phyloP scores from a whole-genome alignment of 2,113 vertebrate genomes.

The Okapia johnstoni region DNA sequence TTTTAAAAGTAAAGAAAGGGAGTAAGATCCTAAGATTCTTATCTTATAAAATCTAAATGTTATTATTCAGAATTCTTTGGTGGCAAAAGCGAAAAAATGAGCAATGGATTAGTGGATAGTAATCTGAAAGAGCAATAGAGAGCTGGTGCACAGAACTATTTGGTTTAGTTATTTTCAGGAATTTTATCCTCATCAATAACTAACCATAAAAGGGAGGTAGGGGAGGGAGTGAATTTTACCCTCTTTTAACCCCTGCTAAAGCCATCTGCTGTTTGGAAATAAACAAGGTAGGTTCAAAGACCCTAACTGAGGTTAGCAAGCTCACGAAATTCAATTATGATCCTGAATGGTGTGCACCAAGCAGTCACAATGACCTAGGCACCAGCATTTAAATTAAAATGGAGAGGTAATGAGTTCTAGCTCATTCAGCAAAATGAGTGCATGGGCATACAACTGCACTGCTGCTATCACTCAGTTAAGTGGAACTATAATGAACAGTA shows the following conservation, averaged over 20 bases:
- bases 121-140: not conserved
- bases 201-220: not conserved
- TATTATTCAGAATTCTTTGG: not conserved
- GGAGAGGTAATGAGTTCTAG: not conserved
- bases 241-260: not conserved
- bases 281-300: not conserved
- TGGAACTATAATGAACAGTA: not conserved
- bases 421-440: not conserved
- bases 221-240: not conserved
- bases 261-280: not conserved
- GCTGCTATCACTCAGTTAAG: not conserved
- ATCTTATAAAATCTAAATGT: not conserved
- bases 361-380: too few relatives aligned
- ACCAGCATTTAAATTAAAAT: not conserved
- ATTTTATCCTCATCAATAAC: not conserved
- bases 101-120: not conserved
- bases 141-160: not conserved
- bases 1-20: not conserved
- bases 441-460: not conserved
- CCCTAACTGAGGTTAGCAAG: not conserved
- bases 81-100: not conserved
- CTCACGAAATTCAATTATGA: not conserved
- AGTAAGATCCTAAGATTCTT: not conserved
- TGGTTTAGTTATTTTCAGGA: not conserved
- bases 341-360: too few relatives aligned